Base-by-base conservation (phyloP, 2,888 invertebrate species). In the Mythimna lalbum region DNA sequence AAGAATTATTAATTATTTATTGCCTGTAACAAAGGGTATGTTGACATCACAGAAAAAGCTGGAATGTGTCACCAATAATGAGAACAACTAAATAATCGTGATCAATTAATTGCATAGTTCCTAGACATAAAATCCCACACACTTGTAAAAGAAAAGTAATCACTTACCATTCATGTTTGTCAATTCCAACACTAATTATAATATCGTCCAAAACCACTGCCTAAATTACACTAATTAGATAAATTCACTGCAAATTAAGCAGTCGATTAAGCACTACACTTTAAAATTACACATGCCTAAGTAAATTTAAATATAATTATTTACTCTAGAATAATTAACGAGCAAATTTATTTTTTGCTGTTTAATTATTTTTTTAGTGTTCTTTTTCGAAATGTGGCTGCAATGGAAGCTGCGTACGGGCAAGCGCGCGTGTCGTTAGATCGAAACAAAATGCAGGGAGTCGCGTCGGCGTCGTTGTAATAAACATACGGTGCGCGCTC, bases 401-500 rank as follows among this genome's bases (percentile, higher is more conserved):
- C 56, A 69, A 57, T 59, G 73, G 78, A 84, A 65, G 83, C 84
- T 83, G 87, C 81, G 82, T 77, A 74, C 78, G 82, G 73, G 78
- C 87, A 82, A 76, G 88, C 86, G 87, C 85, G 81, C 87, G 73
- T 56, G 62, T 70, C 83, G 84, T 84, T 57, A 70, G 86, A 76
- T 86, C 81, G 74, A 55, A 82, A 80, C 79, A 82, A 87, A 89
- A 87, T 89, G 89, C 83, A 83, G 62, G 74, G 70, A 71, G 56
- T 66, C 74, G 86, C 82, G 78, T 76, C 59, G 33, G 85, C 81
- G 79, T 66, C 73, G 69, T 63, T 75, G 76, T 89, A 88, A 86
- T 88, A 89, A 89, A 85, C 83, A 81, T 81, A 69, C 78, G 64
- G 68, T 73, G 77, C 74, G 78, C 74, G 56, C 74, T 62, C 17